Conservation (phyloP, 2,797 vertebrate species). For the Trachops cirrhosus region DNA sequence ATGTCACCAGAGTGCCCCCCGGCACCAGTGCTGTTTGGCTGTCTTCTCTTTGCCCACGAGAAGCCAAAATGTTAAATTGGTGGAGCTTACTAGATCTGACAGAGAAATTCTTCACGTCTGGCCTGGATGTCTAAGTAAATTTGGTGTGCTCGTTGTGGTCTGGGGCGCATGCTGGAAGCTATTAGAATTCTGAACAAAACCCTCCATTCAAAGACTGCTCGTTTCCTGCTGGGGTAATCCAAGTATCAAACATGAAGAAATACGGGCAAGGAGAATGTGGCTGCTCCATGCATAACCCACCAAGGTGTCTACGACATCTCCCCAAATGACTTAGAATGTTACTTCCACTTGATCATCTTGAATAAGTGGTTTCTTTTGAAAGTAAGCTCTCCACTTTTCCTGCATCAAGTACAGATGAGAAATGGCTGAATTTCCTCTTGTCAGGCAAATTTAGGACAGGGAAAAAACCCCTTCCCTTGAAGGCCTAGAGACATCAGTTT, state of each 20-base stretch:
- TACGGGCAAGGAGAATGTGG: constrained; percentile 77
- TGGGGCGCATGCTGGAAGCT: constrained; percentile 87
- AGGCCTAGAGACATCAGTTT: constrained; percentile 52
- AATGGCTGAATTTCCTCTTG: constrained; percentile 77
- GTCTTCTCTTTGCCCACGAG: constrained; percentile 66
- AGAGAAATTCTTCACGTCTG: constrained; percentile 83
- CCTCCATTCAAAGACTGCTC: constrained; percentile 89
- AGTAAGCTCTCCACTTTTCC: constrained; percentile 67
- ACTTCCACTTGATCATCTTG: constrained; percentile 71
- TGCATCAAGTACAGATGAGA: constrained; percentile 63
- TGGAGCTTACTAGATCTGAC: constrained; percentile 79
- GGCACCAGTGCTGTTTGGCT: constrained; percentile 46
- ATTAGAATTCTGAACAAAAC: constrained; percentile 91
- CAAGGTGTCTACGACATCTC: constrained; percentile 75
- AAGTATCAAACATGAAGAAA: constrained; percentile 86
- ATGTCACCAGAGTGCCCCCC: constrained; percentile 60
- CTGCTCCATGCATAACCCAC: constrained; percentile 62
- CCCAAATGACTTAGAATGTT: constrained; percentile 61
- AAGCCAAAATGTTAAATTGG: constrained; percentile 75
- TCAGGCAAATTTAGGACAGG: constrained; percentile 75
- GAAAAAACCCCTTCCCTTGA: constrained; percentile 74
- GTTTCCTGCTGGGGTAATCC: constrained; percentile 90
- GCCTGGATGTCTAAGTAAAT: constrained; percentile 81
- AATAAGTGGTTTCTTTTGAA: constrained; percentile 69
- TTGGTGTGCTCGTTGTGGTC: constrained; percentile 82